Evolutionary conservation across 1,140 invertebrate genomes (phyloP), one percentile per base, ranked within the genome.

Genomic region (Gonatopus flavifemur): DNA sequence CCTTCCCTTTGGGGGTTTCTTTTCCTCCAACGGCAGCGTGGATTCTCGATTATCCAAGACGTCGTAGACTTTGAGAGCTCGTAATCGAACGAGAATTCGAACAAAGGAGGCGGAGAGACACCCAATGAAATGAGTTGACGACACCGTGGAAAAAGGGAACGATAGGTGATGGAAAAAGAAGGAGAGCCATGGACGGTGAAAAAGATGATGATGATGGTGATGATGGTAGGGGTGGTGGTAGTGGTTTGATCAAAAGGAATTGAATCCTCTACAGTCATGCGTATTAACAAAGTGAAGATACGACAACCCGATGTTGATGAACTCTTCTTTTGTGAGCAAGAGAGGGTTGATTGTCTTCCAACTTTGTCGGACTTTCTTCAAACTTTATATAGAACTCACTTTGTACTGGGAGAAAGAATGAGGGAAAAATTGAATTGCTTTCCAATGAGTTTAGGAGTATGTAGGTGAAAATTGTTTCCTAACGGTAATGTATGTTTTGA

Each of bases 201-300:
- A 20, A 38, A 55, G 46, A 53, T n/a, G n/a, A n/a, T n/a, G n/a
- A n/a, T n/a, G n/a, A n/a, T n/a, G n/a, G n/a, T n/a, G n/a, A n/a
- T n/a, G n/a, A 28, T 28, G 6, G 12, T 12, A 28, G 25, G 25
- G 25, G 12, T 6, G 12, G 25, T 28, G n/a, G n/a, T n/a, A n/a
- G n/a, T n/a, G n/a, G n/a, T n/a, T 49, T 62, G 59, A 62, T 62
- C 59, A 62, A 62, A 62, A 62, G 59, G 47, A 62, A 60, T 35
- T 40, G 35, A 57, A 61, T 59, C 49, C 44, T 18, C 16, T 30
- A 40, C 44, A 44, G 38, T 19, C 55, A 16, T 37, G 57, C 33
- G 57, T 33, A 62, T 60, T 62, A 62, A 62, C 41, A 57, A 56
- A 59, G 33, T 28, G 21, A 24, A 41, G 39, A 19, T 28, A 28